Evolutionary conservation across 2,888 invertebrate genomes (phyloP).

Genomic region (Argyresthia goedartella): DNA sequence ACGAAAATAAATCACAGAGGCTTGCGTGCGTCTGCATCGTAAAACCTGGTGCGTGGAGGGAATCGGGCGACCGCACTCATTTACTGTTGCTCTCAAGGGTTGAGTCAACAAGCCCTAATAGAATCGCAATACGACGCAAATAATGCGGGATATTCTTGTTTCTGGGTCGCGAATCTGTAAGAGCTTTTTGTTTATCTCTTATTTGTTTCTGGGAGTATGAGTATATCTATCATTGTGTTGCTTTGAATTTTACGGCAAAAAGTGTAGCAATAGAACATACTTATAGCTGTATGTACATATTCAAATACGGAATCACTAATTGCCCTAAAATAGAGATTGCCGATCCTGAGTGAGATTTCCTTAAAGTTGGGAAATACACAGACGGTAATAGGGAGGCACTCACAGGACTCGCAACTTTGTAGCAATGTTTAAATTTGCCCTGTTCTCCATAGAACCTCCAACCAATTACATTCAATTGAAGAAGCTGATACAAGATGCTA

Average conservation of each 20-base stretch:
- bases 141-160: slow-evolving; percentile 36
- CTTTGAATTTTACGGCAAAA: neutral
- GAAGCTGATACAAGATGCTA: no score
- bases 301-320: no score
- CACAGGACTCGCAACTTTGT: no score
- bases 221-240: slow-evolving; percentile 26
- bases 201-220: slow-evolving; percentile 31
- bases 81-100: slow-evolving; percentile 34
- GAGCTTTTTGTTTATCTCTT: slow-evolving; percentile 34
- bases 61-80: slow-evolving; percentile 19
- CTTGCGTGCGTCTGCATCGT: slow-evolving; percentile 37
- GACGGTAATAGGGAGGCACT: no score
- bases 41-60: slow-evolving; percentile 35
- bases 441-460: no score
- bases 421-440: no score
- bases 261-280: no score
- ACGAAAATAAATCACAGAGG: slow-evolving; percentile 43
- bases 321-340: no score
- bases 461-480: no score
- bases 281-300: no score
- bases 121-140: slow-evolving; percentile 45
- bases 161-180: slow-evolving; percentile 38
- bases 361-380: no score
- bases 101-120: slow-evolving; percentile 54
- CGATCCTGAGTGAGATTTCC: no score